Percentiles rank a stretch among this genome's conserved stretches.
Evolutionary conservation across 2,888 invertebrate genomes (phyloP).

Genomic region (Shargacucullia verbasci): DNA sequence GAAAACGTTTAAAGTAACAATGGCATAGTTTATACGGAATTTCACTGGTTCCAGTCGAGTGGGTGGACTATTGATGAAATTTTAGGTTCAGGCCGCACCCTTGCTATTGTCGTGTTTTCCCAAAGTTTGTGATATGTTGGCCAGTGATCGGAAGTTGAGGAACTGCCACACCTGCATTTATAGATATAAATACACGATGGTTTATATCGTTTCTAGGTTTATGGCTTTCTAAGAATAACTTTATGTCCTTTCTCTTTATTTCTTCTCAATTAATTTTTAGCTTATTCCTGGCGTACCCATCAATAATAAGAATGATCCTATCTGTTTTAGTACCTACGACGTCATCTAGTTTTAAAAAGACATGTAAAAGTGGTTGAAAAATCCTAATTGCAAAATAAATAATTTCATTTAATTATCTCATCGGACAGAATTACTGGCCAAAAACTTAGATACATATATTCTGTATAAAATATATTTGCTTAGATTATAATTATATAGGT

Average conservation of each 20-base stretch:
- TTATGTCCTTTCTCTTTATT: slow-evolving; percentile 22
- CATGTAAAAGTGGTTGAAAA: no score
- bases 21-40: slow-evolving; percentile 69
- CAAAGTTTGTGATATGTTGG: slow-evolving; percentile 55
- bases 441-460: no score
- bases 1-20: slow-evolving; percentile 55
- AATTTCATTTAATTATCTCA: no score
- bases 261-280: slow-evolving; percentile 13
- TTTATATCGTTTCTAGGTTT: slow-evolving; percentile 26
- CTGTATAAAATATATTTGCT: no score
- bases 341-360: no score
- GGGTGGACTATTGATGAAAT: slow-evolving; percentile 69
- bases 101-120: slow-evolving; percentile 67
- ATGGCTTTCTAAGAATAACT: slow-evolving; percentile 26
- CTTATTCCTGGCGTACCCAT: slow-evolving; percentile 2
- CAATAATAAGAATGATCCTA: no score
- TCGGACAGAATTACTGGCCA: no score
- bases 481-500: no score
- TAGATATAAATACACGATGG: slow-evolving; percentile 3
- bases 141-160: slow-evolving; percentile 31
- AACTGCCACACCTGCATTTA: slow-evolving; percentile 41
- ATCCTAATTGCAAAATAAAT: no score
- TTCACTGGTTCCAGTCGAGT: slow-evolving; percentile 74
- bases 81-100: slow-evolving; percentile 69
- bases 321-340: no score